Evolutionary conservation across 2,113 vertebrate genomes (phyloP).

Genomic region (Myrmecobius fasciatus): DNA sequence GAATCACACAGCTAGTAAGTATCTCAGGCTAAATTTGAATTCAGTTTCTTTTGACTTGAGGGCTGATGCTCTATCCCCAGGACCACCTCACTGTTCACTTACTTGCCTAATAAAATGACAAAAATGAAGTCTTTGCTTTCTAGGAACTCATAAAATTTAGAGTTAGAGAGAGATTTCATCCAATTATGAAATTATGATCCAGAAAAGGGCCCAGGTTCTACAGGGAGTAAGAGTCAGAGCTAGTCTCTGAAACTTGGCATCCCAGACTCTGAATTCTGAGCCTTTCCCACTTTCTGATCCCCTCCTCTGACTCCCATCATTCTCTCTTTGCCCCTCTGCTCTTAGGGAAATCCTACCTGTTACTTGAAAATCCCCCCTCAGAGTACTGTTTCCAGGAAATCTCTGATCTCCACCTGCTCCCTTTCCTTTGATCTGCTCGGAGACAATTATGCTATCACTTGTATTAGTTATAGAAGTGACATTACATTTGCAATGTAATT

Average conservation of each 20-base stretch:
- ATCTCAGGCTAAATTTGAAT: too few species aligned
- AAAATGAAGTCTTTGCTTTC: background rate
- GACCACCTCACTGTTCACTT: background rate
- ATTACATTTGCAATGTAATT: too few species aligned
- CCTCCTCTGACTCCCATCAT: background rate
- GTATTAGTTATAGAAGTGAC: background rate
- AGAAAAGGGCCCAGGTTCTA: background rate
- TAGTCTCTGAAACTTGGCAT: background rate
- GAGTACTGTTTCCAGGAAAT: background rate
- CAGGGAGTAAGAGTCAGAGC: background rate
- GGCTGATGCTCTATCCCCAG: too few species aligned
- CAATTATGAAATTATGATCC: too few species aligned
- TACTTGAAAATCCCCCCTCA: background rate
- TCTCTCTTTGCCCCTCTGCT: background rate
- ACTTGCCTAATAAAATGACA: background rate
- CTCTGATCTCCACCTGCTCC: background rate
- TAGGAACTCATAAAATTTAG: background rate
- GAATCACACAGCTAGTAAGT: too few species aligned
- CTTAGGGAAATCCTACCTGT: background rate
- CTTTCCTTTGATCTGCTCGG: background rate
- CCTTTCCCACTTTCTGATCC: background rate
- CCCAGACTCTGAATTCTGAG: background rate
- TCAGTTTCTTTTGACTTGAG: too few species aligned
- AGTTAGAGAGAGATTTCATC: background rate
- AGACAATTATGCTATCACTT: background rate